Evolutionary conservation across 1,140 invertebrate genomes (phyloP), one percentile per base, ranked within the genome.

Genomic region (Pogonognathellus flavescens): DNA sequence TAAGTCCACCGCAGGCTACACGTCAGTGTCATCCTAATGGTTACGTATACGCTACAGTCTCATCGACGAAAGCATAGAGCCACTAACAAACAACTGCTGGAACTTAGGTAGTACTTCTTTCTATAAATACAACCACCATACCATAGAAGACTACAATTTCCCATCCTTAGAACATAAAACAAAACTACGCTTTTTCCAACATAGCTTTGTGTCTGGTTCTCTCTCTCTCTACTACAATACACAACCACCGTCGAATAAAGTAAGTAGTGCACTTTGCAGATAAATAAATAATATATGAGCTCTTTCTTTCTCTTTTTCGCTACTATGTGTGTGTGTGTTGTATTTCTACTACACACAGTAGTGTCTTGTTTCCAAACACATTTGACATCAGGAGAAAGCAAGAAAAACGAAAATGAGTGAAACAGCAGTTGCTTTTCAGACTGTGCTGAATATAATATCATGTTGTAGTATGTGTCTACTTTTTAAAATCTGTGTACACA

Each of bases 251-350:
- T 41, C 70, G 31, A 76, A 76, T 76, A 76, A 76, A 76, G 70
- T 76, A 76, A 76, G 70, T 76, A 76, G 70, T 76, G 70, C 70
- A 76, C 70, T 76, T 76, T 76, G 70, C 70, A 76, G 70, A 76
- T 76, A 76, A 76, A 76, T 76, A 76, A 76, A 76, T 76, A 76
- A 76, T 76, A 76, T 41, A 76, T 76, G 25, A 76, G 70, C 41
- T 18, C 70, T 76, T 31, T 76, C 14, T 62, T 55, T 11, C 53
- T 11, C 53, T 55, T 16, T 55, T 13, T 66, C 11, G 62, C 20
- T 66, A 66, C 14, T n/a, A n/a, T n/a, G n/a, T n/a, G n/a, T n/a
- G n/a, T n/a, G n/a, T n/a, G n/a, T n/a, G n/a, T n/a, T n/a, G 31
- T 41, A 41, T 41, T 41, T 1, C 31, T 41, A 41, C 31, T 41